These are phyloP conservation scores for Aradophagus sp. DNA, from an alignment of 1,140 invertebrate genomes.

Conservation along the genomic window DNA sequence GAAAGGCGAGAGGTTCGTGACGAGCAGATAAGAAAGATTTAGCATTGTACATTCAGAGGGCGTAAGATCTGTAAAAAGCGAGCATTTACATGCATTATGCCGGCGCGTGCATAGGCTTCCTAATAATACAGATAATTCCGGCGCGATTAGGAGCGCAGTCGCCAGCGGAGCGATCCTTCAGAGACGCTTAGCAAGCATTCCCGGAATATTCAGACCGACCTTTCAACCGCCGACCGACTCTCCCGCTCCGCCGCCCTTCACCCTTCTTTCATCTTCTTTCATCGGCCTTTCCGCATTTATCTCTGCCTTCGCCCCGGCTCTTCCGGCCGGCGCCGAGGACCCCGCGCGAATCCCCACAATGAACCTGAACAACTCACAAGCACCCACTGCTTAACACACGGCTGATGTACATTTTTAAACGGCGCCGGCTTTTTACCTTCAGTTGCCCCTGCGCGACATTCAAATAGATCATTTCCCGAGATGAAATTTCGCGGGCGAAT, in stretches of 20 bases:
- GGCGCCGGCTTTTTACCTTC: constrained; percentile 46
- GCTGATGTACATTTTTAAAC: constrained; percentile 68
- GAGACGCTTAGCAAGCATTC: constrained; percentile 68
- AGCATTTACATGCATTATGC: constrained; percentile 61
- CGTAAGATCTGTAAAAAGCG: constrained; percentile 37
- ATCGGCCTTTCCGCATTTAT: constrained; percentile 57
- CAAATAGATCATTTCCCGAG: constrained; percentile 32
- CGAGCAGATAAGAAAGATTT: constrained; percentile 46
- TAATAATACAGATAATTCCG: constrained; percentile 69
- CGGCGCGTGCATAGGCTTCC: constrained; percentile 58
- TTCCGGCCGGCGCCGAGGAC: constrained; percentile 25
- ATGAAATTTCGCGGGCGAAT: constrained; percentile 9
- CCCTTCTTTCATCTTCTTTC: constrained; percentile 43
- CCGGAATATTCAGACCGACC: constrained; percentile 59
- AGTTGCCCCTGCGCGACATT: constrained; percentile 17
- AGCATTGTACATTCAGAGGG: constrained; percentile 45
- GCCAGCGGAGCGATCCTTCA: constrained; percentile 63
- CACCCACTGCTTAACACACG: constrained; percentile 63
- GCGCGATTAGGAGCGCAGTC: constrained; percentile 68
- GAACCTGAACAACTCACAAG: constrained; percentile 59
- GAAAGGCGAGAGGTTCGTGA: neutral
- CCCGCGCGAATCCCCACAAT: constrained; percentile 42
- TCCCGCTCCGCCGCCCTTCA: constrained; percentile 7
- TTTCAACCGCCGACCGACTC: constrained; percentile 35
- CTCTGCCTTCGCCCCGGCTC: constrained; percentile 42